phyloP scores from a whole-genome alignment of 92 coral and sea anemone species.

The Palythoa grandiflora region DNA sequence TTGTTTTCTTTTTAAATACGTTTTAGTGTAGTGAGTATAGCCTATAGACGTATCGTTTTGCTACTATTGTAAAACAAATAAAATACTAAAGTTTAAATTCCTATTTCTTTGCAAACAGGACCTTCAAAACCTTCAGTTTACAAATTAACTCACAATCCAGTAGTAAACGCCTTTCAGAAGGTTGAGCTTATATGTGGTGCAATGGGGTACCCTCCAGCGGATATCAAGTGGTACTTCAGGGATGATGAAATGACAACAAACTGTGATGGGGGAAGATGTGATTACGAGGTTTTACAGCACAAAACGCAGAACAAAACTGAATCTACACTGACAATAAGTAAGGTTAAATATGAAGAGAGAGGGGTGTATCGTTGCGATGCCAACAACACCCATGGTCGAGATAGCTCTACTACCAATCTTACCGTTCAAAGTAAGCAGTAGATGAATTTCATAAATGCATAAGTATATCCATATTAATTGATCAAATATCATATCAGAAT shows the following conservation, averaged over 20 bases:
- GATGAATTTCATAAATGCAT: background rate
- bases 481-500: background rate
- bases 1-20: too few species aligned
- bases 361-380: conserved; percentile 56
- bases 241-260: background rate
- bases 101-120: background rate
- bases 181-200: conserved; percentile 16
- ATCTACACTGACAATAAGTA: conserved; percentile 15
- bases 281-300: background rate
- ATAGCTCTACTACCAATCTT: conserved; percentile 13
- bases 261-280: background rate
- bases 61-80: too few species aligned
- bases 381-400: conserved; percentile 24
- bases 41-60: too few species aligned
- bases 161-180: background rate
- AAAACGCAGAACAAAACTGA: background rate
- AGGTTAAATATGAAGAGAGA: conserved; percentile 49
- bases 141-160: background rate
- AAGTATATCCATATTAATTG: background rate
- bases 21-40: too few species aligned
- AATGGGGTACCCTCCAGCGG: conserved; percentile 46
- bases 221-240: conserved; percentile 48
- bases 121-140: conserved; percentile 13
- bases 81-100: too few species aligned
- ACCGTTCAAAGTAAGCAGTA: conserved; percentile 52